Conservation (phyloP, 2,113 vertebrate genomes). For the Microtus richardsoni region DNA sequence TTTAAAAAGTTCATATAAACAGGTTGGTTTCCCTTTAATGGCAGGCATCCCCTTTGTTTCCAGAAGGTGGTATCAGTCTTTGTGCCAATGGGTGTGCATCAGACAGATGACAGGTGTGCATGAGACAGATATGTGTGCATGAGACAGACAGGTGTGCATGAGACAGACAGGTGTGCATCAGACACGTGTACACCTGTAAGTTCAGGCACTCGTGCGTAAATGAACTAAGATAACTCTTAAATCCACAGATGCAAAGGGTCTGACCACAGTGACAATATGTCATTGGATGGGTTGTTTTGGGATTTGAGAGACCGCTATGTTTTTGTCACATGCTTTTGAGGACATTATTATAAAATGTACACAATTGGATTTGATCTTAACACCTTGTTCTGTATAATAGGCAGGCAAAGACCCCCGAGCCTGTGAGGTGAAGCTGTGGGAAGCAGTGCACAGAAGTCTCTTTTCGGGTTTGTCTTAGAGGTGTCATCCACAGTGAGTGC, state of each 20-base stretch:
- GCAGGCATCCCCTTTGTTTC: too few species aligned
- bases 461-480: not conserved
- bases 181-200: not conserved
- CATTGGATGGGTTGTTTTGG: not conserved
- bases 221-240: not conserved
- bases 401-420: not conserved
- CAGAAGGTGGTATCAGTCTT: too few species aligned
- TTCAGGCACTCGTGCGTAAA: not conserved
- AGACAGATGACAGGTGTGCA: too few species aligned
- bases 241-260: not conserved
- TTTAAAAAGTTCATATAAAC: too few species aligned
- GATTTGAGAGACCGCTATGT: not conserved
- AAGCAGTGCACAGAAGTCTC: not conserved
- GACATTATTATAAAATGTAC: not conserved
- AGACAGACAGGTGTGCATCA: not conserved
- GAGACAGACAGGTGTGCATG: too few species aligned
- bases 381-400: not conserved
- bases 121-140: too few species aligned
- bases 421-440: not conserved
- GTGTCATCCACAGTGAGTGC: not conserved
- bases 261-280: not conserved
- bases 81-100: too few species aligned
- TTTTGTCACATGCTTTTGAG: not conserved
- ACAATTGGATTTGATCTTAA: not conserved
- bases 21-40: too few species aligned